Evolutionary conservation across 1,140 invertebrate genomes (phyloP), one percentile per base, ranked within the genome.

Genomic region (Homarus americanus): DNA sequence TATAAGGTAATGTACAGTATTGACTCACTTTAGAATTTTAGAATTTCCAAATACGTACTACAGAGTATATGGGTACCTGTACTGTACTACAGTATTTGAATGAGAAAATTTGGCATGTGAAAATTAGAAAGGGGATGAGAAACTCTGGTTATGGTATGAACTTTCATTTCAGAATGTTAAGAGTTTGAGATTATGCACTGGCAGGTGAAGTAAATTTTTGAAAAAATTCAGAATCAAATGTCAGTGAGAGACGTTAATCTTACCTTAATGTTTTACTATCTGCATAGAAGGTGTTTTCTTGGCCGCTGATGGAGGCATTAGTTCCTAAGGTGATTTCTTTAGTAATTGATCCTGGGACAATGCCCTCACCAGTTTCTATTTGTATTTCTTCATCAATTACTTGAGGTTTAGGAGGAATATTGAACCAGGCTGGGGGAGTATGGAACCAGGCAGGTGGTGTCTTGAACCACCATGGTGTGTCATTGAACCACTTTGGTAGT

Each of bases 201-300:
- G 53, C 24, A 63, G 53, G 24, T 63, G 53, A 10, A 10, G 10
- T 1, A 24, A 3, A 20, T 66, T 66, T 66, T 20, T 66, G 1
- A 20, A 66, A n/a, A n/a, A 28, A 24, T 28, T 66, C 28, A 66
- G 28, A 24, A 28, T 1, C 20, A 66, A 7, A 7, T 66, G 63
- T 24, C 28, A 28, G 7, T 24, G 20, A 28, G 2, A 66, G 28
- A 66, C 63, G 20, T 66, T 28, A 66, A 66, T 66, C 78, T 53
- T 53, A 80, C 78, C 38, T 44, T 34, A 80, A 32, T 28, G 40
- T 53, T 53, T 80, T 80, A 80, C 49, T 20, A 32, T 80, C 78
- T 2, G n/a, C 0, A 34, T 80, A 79, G 76, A 44, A 28, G n/a
- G 78, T 10, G 32, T 34, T 34, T 28, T 36, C 34, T 75, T 36